Base-by-base conservation (phyloP, 2,113 vertebrate genomes). In the Tor tambroides region DNA sequence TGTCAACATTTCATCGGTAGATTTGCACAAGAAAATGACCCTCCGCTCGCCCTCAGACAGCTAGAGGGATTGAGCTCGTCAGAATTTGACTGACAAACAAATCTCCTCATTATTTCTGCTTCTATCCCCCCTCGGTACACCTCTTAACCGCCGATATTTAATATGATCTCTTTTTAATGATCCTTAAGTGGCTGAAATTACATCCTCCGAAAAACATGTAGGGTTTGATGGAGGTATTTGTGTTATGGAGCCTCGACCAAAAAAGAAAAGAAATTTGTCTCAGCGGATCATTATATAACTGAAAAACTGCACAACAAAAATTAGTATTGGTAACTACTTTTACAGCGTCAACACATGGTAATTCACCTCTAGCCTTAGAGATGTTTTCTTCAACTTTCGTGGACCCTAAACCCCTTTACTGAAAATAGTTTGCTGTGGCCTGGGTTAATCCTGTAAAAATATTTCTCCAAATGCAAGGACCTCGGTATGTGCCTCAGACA, bases 101-200 rank as follows among this genome's bases (percentile, higher is more conserved):
- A 95, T 94, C 96, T 96, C 91, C 92, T 95, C 95, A 96, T 95
- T 96, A 95, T 95, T 93, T 93, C 94, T 95, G 93, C 92, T 91
- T 93, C 93, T 90, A 93, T 93, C 93, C 93, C 92, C 94, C 91
- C 93, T 87, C 79, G 75, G 79, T 84, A 63, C 91, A 90, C 90
- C 90, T 92, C 91, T 94, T 92, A 92, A 93, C 94, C 94, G 94
- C 93, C 93, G 96, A 96, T 96, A 97, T 96, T 96, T 95, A 96
- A 97, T 97, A 96, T 96, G 94, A 97, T 97, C 96, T 96, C 94
- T 95, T 96, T 95, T 96, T 96, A 97, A 96, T 96, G 95, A 96
- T 96, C 94, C 94, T 94, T 95, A 96, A 96, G 96, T 96, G 95
- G 94, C 90, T 96, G 94, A 94, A 95, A 96, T 95, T 95, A 93